Conservation (phyloP, 53 echinoderm and acorn worm genomes). For the Mesocentrotus franciscanus region DNA sequence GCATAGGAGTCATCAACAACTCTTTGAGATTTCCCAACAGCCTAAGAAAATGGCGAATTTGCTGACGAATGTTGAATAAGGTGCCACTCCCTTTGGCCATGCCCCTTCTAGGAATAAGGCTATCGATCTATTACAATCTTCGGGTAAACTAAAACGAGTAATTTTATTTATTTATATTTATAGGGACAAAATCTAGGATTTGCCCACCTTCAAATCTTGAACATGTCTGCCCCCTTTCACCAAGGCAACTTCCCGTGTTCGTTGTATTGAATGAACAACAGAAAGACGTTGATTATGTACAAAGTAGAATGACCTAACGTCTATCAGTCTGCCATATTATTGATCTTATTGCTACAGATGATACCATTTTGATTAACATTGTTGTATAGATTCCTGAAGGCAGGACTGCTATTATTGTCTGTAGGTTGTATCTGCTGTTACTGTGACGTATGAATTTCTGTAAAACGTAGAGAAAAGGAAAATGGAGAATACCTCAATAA, state of each 20-base stretch:
- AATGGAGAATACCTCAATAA: background rate
- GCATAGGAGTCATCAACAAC: too few species aligned
- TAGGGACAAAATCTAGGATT: background rate
- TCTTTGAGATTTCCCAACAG: too few species aligned
- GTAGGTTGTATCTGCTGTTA: slow-evolving; percentile 17
- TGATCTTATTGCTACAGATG: background rate
- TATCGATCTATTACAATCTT: too few species aligned
- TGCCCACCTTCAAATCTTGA: background rate
- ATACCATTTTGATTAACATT: background rate
- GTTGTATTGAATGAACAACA: background rate
- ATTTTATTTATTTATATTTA: too few species aligned
- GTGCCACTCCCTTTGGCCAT: too few species aligned
- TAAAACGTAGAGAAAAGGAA: slow-evolving; percentile 8
- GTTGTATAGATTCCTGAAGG: background rate
- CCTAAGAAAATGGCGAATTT: too few species aligned
- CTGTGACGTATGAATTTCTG: slow-evolving; percentile 39
- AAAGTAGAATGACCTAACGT: background rate
- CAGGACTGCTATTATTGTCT: background rate
- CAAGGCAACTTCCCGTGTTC: background rate
- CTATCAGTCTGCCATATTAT: background rate
- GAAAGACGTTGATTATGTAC: slow-evolving; percentile 3
- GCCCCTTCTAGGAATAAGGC: too few species aligned
- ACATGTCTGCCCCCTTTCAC: background rate
- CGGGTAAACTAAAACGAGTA: too few species aligned
- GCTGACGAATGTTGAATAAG: too few species aligned